Percentiles rank a stretch among this genome's conserved stretches.
These are phyloP conservation scores for Mustela lutreola DNA, from an alignment of 2,113 vertebrate genomes.

Conservation along the genomic window DNA sequence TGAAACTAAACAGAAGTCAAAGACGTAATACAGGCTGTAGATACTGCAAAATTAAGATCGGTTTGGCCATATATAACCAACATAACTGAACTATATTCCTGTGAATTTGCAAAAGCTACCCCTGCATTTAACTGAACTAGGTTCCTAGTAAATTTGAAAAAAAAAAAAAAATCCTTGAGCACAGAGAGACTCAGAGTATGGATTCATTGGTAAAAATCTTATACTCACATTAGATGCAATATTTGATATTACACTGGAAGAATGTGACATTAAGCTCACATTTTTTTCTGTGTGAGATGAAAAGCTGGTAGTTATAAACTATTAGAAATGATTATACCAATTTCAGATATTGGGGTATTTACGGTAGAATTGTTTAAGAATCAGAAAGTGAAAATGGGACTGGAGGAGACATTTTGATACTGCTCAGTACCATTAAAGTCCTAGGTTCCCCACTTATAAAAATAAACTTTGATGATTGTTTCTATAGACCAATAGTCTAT, in stretches of 20 bases:
- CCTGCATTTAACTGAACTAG: background rate
- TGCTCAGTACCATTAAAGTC: background rate
- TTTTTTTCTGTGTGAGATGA: background rate
- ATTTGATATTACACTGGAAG: background rate
- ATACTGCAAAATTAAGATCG: slow-evolving; percentile 64
- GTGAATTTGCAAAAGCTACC: background rate
- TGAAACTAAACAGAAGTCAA: slow-evolving; percentile 69
- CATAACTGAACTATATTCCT: background rate
- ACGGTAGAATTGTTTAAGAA: background rate
- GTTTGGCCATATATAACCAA: slow-evolving; percentile 50
- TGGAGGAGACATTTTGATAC: background rate
- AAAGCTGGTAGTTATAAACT: background rate
- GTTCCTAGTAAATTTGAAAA: background rate
- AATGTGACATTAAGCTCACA: background rate
- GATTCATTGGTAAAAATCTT: background rate
- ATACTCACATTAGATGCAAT: background rate
- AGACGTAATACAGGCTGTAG: slow-evolving; percentile 45
- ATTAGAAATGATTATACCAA: background rate
- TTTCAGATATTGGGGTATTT: background rate
- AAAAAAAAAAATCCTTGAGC: background rate
- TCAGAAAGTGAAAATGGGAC: background rate
- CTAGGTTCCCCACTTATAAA: background rate
- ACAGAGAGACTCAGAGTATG: background rate
- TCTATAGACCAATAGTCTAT: background rate
- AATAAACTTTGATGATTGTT: background rate